Evolutionary conservation across 2,797 vertebrate species (phyloP), one percentile per base, ranked within the genome.

Genomic region (Pyrocephalus nanus): DNA sequence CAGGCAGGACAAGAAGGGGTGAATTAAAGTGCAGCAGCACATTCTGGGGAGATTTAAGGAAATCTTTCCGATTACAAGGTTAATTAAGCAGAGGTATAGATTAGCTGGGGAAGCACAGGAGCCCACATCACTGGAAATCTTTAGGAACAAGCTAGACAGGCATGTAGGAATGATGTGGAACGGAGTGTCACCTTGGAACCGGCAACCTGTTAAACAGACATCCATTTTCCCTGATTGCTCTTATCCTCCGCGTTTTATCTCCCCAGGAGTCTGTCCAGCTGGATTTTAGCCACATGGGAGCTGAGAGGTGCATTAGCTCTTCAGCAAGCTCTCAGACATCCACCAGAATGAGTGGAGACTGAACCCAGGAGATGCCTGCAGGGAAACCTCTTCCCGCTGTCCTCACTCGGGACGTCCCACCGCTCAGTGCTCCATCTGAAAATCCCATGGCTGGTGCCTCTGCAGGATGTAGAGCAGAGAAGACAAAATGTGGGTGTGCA

Each of bases 71-170:
- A 93, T 34, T 18, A 80, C 47, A 75, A 72, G 66, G 66, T 90
- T 84, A 95, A 96, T 96, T 94, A 93, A 90, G 62, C 30, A 81
- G 42, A 15, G 30, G 38, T 86, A 65, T 72, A 40, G 88, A 94
- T 94, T 88, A 90, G 30, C 51, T 74, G 58, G 66, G 58, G 69
- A 62, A 93, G 50, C 61, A 77, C 80, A 38, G 61, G 73, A 47
- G 27, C 32, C 57, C 29, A 43, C 40, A 11, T 45, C 77, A 70
- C 78, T 85, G 85, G 78, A 92, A 92, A 90, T 86, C 88, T 92
- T 81, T 84, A 86, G 43, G 66, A 94, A 42, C 47, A 47, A 70
- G 73, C 53, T 69, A 85, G 73, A 86, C 4, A 7, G 70, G 47
- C 69, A 18, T 43, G 79, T 32, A 71, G 73, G 82, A 70, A n/a